phyloP scores from a whole-genome alignment of 2,113 vertebrate genomes.

The Menidia beryllina region DNA sequence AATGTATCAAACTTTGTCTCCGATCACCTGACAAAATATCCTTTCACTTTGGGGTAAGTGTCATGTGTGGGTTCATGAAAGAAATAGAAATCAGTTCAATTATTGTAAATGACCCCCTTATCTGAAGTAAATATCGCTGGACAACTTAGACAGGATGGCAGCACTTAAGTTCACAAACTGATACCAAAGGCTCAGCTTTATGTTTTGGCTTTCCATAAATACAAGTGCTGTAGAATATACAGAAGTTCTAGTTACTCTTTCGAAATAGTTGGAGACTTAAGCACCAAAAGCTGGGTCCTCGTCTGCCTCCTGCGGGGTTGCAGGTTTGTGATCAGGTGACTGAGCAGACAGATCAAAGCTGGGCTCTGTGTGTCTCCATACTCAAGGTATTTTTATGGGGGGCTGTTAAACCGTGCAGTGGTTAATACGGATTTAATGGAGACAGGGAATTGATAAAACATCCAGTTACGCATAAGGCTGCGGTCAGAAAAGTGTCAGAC shows the following conservation, averaged over 20 bases:
- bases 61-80: background rate
- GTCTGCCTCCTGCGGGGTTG: slow-evolving; percentile 38
- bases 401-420: slow-evolving; percentile 56
- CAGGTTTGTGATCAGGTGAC: slow-evolving; percentile 49
- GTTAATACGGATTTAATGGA: slow-evolving; percentile 59
- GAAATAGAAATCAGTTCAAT: background rate
- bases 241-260: slow-evolving; percentile 5
- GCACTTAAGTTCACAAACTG: slow-evolving; percentile 27
- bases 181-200: slow-evolving; percentile 39
- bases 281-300: slow-evolving; percentile 23
- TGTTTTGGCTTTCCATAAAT: slow-evolving; percentile 18
- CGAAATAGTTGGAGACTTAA: background rate
- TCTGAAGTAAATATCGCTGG: slow-evolving; percentile 10
- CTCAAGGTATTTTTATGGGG: slow-evolving; percentile 66
- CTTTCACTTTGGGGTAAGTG: background rate
- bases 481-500: slow-evolving; percentile 60
- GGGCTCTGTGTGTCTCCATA: slow-evolving; percentile 28
- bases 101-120: slow-evolving; percentile 45
- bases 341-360: slow-evolving; percentile 56
- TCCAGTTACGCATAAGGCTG: slow-evolving; percentile 23
- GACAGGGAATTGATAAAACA: slow-evolving; percentile 62
- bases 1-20: background rate
- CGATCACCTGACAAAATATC: background rate
- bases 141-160: slow-evolving; percentile 9
- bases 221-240: background rate